These are phyloP conservation scores for Fragum whitleyi DNA, from an alignment of 2,888 invertebrate genomes.

Conservation along the genomic window DNA sequence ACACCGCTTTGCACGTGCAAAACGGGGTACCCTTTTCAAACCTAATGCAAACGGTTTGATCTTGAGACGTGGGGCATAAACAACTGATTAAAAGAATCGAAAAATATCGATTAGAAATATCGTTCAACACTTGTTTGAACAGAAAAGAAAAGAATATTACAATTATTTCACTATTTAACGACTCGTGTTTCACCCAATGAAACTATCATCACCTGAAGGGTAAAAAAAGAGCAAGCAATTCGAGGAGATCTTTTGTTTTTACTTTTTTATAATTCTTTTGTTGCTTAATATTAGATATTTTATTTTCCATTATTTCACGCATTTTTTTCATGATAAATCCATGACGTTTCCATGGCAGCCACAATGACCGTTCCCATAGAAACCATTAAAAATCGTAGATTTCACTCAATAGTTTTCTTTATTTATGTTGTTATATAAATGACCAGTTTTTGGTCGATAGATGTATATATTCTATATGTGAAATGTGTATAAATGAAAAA, in stretches of 20 bases:
- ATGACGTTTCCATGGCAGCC: constrained; percentile 1
- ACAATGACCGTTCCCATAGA: neutral
- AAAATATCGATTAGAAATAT: too few relatives aligned
- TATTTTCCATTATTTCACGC: constrained; percentile 7
- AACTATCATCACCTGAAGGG: too few relatives aligned
- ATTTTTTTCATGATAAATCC: neutral
- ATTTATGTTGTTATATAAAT: constrained; percentile 1
- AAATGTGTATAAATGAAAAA: neutral
- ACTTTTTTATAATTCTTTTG: constrained; percentile 21
- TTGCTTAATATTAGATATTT: constrained; percentile 34
- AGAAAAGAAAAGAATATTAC: too few relatives aligned
- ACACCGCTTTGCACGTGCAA: too few relatives aligned
- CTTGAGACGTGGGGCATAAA: too few relatives aligned
- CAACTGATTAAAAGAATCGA: too few relatives aligned
- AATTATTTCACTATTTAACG: too few relatives aligned
- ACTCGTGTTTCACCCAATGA: too few relatives aligned
- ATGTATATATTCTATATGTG: constrained; percentile 4
- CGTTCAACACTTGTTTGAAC: too few relatives aligned
- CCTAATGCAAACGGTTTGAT: too few relatives aligned
- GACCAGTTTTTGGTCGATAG: neutral
- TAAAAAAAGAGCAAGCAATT: neutral
- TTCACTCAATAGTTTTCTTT: constrained; percentile 4
- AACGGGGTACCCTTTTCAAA: too few relatives aligned
- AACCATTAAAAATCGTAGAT: neutral
- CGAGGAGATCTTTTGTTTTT: neutral